Evolutionary conservation across 2,888 invertebrate species (phyloP), one percentile per base, ranked within the genome.

Genomic region (Melitaea athalia): DNA sequence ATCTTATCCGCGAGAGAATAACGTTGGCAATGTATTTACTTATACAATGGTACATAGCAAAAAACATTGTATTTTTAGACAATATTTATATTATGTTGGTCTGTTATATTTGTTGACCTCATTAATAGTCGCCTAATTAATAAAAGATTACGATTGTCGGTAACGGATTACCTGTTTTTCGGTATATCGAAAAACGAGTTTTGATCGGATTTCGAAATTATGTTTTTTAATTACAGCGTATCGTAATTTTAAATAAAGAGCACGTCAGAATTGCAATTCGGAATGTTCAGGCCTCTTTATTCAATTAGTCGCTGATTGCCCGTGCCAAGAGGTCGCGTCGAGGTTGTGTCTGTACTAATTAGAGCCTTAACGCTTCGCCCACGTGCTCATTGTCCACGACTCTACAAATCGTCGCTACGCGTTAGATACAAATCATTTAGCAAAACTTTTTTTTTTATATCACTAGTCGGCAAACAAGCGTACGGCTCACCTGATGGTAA

Each of bases 311-410:
- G 85, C 84, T 89, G 88, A 90, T 89, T 90, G 91, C 79, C 78
- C 74, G 87, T 84, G 87, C 79, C 88, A 80, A 86, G 84, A 91
- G 92, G 91, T 92, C 91, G 90, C 81, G 89, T 86, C 82, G 88
- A 86, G 88, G 85, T 86, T 88, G 87, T 82, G 80, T 78, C 83
- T 79, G 82, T 81, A 81, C 80, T 90, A 90, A 91, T 92, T 91
- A 90, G 84, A 82, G 79, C 83, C 82, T 83, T 82, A 81, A 80
- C 84, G 83, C 84, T 82, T 85, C 86, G 85, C 88, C 89, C 85
- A 85, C 87, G 83, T 85, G 85, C 77, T 69, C 64, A 69, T 72
- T 77, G 75, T 74, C 67, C 62, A 53, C 63, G 59, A 43, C 69
- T 59, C 59, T 67, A 60, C 73, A 71, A 73, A 72, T 67, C 67